Percentiles rank a stretch among this genome's conserved stretches.
Evolutionary conservation across 2,888 invertebrate species (phyloP).

Genomic region (Scaptomyza flava): DNA sequence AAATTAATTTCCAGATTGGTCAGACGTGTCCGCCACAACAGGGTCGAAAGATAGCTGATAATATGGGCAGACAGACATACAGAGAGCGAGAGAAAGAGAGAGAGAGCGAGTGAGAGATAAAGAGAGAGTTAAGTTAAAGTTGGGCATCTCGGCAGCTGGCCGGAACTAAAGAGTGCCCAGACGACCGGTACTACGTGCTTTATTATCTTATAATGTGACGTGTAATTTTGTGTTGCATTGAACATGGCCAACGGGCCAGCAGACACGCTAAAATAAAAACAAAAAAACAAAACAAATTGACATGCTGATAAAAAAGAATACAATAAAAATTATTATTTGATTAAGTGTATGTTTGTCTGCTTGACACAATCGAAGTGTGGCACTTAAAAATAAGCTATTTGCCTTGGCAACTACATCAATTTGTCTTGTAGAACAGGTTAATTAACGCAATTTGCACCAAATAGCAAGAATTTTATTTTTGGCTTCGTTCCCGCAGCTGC

Average conservation of each 20-base stretch:
- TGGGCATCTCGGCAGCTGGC: constrained; percentile 39
- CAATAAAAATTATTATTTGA: constrained; percentile 10
- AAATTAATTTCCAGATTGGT: constrained; percentile 58
- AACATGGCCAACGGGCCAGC: constrained; percentile 9
- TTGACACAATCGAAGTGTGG: constrained; percentile 3
- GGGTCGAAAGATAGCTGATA: background rate
- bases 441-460: background rate
- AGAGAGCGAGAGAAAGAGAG: background rate
- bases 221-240: constrained; percentile 59
- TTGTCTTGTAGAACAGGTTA: constrained; percentile 8
- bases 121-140: background rate
- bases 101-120: background rate
- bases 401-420: constrained; percentile 28
- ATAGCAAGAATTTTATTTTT: background rate
- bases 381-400: constrained; percentile 24
- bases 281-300: constrained; percentile 53
- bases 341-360: background rate
- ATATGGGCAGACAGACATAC: constrained; percentile 19
- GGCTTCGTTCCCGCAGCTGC: background rate
- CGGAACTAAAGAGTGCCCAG: constrained; percentile 44
- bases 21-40: constrained; percentile 55
- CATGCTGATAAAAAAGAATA: constrained; percentile 63
- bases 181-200: constrained; percentile 64
- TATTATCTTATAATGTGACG: constrained; percentile 65
- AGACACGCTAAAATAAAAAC: constrained; percentile 5